Evolutionary conservation across 1,140 invertebrate genomes (phyloP).

Genomic region (Halictus rubicundus): DNA sequence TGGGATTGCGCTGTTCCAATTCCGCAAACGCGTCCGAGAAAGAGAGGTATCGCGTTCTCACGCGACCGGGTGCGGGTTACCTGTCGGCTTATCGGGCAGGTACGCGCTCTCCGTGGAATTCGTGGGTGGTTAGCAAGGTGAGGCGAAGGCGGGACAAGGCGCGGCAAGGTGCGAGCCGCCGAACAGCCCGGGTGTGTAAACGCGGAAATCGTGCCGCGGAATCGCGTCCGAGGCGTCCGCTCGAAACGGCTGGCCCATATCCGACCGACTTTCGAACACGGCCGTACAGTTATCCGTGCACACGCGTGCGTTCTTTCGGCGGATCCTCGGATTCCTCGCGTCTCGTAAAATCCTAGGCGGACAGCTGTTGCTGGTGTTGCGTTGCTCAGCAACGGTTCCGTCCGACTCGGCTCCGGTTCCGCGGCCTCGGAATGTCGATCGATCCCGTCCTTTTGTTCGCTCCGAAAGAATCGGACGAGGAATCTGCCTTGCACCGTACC

Average conservation of each 20-base stretch:
- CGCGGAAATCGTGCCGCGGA: constrained; percentile 38
- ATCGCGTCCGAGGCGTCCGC: constrained; percentile 10
- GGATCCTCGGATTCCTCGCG: constrained; percentile 34
- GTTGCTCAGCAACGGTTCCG: constrained; percentile 20
- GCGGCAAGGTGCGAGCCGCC: constrained; percentile 1
- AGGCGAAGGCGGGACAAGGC: background rate
- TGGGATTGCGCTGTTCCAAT: constrained; percentile 9
- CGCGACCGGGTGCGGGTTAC: background rate
- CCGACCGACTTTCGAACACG: constrained; percentile 33
- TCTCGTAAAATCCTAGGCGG: constrained; percentile 44
- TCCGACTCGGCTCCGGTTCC: background rate
- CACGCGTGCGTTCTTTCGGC: constrained; percentile 18
- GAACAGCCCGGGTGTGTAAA: constrained; percentile 12
- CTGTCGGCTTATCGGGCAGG: background rate
- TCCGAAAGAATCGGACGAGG: too few relatives aligned
- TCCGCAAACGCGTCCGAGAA: background rate
- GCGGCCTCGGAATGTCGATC: background rate
- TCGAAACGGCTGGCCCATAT: constrained; percentile 47
- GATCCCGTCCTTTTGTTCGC: background rate
- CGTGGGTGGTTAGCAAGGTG: background rate
- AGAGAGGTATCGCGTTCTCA: background rate
- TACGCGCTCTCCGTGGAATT: background rate
- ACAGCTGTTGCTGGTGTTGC: background rate
- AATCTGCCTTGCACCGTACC: too few relatives aligned
- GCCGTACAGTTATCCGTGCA: constrained; percentile 51